Percentiles rank a stretch among this genome's conserved stretches.
These are phyloP conservation scores for Tubiluchus corallicola DNA, from an alignment of 2,888 invertebrate genomes.

Conservation along the genomic window DNA sequence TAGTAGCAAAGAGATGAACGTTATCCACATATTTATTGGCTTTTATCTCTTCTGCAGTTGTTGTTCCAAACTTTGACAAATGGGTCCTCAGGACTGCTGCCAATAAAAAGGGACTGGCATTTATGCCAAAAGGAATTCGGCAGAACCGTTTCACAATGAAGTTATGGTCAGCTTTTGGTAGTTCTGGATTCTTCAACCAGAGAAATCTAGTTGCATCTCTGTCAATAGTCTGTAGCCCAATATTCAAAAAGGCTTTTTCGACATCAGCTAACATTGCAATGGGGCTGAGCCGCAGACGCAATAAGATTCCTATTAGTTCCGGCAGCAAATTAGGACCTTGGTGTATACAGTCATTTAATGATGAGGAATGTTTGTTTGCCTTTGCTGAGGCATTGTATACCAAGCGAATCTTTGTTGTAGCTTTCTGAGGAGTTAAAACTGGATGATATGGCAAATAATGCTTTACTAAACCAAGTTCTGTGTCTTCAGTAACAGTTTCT, in stretches of 20 bases:
- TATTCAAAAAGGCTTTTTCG: constrained; percentile 14
- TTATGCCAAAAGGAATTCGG: too few species aligned
- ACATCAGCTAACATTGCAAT: constrained; percentile 10
- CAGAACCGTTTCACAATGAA: constrained; percentile 11
- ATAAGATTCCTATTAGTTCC: constrained; percentile 10
- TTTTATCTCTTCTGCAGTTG: too few species aligned
- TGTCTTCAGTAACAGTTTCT: too few species aligned
- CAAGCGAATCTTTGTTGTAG: constrained; percentile 14
- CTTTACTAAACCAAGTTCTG: too few species aligned
- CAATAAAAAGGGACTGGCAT: too few species aligned
- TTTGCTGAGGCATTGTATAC: constrained; percentile 14
- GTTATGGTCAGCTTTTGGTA: constrained; percentile 9
- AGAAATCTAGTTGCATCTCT: too few species aligned
- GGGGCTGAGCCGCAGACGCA: constrained; percentile 11
- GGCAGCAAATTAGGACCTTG: constrained; percentile 13
- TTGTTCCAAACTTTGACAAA: too few species aligned
- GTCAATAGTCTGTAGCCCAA: constrained; percentile 9
- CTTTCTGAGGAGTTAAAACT: constrained; percentile 11
- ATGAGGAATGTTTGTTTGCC: background rate
- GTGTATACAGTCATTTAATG: constrained; percentile 14
- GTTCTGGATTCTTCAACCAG: too few species aligned
- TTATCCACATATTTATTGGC: too few species aligned
- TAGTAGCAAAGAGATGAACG: too few species aligned
- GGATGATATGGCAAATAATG: too few species aligned
- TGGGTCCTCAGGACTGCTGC: too few species aligned